Base-by-base conservation (phyloP, 2,113 vertebrate species). In the Erythrocebus patas region DNA sequence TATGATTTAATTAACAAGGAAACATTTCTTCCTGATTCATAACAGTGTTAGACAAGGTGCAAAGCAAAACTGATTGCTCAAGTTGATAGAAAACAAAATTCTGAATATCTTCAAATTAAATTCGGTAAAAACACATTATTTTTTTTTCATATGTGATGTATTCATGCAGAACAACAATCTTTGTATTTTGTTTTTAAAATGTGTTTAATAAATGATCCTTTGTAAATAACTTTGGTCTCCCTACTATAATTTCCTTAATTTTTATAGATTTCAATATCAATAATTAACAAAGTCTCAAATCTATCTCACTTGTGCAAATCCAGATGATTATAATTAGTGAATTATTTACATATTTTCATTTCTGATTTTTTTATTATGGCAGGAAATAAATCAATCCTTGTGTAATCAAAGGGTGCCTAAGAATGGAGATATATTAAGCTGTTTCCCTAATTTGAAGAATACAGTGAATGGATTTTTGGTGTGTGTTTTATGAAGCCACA, bases 201-300 rank as follows among this genome's bases (percentile, higher is more conserved):
- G 98, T 96, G 98, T 98, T 99, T 98, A 99, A 99, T 99, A 99
- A 99, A 99, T 99, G 98, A 98, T 98, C 96, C 97, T 99, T 99
- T 98, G 98, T 98, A 99, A 99, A 98, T 98, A 99, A 96, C 82
- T 88, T 85, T 97, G 40, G 86, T 97, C 72, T 98, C 72, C 72
- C 20, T 96, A 83, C 38, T 93, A 52, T 98, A 75, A 97, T 98
- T 99, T 98, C 55, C 61, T 97, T 83, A 94, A n/a, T 92, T 93
- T 86, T 32, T 55, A 57, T 61, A 72, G 23, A 59, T 64, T 89
- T 97, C 80, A 55, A 38, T 94, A 66, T 70, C 27, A 66, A 75
- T 45, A n/a, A 6, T 52, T 75, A 76, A 78, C 35, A 76, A 72
- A 30, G 14, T 64, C 3, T 11, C 45, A 92, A 97, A 86, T 76